Conservation (phyloP, 1,140 invertebrate species). For the Latrodectus geometricus region DNA sequence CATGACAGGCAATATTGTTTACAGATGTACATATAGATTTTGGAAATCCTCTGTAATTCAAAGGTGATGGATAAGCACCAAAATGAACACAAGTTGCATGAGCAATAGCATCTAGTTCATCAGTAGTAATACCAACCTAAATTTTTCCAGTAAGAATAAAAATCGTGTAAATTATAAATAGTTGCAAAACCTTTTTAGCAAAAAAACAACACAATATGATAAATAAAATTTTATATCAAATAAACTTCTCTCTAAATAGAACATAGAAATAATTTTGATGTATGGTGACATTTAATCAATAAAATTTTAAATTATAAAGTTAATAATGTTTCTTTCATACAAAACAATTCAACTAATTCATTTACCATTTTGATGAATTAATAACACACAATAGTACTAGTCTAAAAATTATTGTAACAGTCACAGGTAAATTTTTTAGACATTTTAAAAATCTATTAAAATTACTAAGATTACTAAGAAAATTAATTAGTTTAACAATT, state of each 20-base stretch:
- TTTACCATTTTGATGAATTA: too few relatives aligned
- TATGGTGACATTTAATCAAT: too few relatives aligned
- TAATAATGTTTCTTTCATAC: too few relatives aligned
- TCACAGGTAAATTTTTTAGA: too few relatives aligned
- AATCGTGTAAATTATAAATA: constrained; percentile 20
- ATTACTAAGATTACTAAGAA: too few relatives aligned
- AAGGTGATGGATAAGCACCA: constrained; percentile 90
- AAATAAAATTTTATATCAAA: neutral
- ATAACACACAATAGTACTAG: too few relatives aligned
- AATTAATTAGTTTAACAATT: too few relatives aligned
- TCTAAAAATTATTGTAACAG: too few relatives aligned
- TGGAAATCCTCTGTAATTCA: constrained; percentile 87
- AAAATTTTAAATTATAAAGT: too few relatives aligned
- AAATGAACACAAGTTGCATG: constrained; percentile 78
- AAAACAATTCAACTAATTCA: too few relatives aligned
- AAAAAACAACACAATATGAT: neutral
- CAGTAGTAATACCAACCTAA: constrained; percentile 87
- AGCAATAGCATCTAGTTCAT: constrained; percentile 83
- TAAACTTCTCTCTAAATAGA: neutral
- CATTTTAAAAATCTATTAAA: too few relatives aligned
- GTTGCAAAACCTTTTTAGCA: neutral
- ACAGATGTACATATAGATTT: constrained; percentile 96
- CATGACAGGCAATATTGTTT: constrained; percentile 95
- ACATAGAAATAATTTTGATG: too few relatives aligned
- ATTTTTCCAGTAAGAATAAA: neutral